phyloP scores from a whole-genome alignment of 2,113 vertebrate species.

The Acrocephalus kingi region DNA sequence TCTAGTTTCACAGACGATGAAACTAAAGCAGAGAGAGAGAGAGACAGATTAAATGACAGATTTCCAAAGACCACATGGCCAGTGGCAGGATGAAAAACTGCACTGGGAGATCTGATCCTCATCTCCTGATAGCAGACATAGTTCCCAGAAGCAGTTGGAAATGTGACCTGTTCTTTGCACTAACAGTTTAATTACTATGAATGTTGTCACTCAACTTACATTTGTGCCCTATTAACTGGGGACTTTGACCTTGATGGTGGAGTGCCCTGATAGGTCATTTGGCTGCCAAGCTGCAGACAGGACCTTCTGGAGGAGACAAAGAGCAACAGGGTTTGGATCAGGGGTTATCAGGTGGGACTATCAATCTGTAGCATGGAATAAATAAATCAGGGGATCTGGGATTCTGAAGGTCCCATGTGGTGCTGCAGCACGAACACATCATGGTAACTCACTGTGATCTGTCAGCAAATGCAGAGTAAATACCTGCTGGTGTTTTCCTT shows the following conservation, averaged over 20 bases:
- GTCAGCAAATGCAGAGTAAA: not conserved
- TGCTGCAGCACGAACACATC: not conserved
- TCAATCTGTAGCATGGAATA: not conserved
- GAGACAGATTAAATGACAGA: constrained; percentile 48
- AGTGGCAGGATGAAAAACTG: constrained; percentile 32
- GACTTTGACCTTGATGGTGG: constrained; percentile 31
- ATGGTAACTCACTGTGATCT: not conserved
- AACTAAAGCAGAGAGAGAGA: not conserved
- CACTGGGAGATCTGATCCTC: constrained; percentile 23
- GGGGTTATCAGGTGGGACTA: not conserved
- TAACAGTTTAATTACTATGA: constrained; percentile 58
- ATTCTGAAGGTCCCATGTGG: not conserved
- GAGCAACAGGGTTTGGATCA: not conserved
- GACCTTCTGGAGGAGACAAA: not conserved
- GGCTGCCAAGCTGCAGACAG: not conserved
- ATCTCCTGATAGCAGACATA: not conserved
- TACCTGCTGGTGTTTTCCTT: not conserved
- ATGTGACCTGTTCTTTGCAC: constrained; percentile 43
- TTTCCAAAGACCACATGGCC: constrained; percentile 30
- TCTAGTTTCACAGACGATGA: not conserved
- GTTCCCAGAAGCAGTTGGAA: constrained; percentile 60
- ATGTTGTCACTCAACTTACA: constrained; percentile 53
- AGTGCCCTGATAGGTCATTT: not conserved
- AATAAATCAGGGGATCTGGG: not conserved
- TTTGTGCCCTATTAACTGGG: constrained; percentile 21